phyloP scores from a whole-genome alignment of 2,797 vertebrate genomes.

The Danio aesculapii region DNA sequence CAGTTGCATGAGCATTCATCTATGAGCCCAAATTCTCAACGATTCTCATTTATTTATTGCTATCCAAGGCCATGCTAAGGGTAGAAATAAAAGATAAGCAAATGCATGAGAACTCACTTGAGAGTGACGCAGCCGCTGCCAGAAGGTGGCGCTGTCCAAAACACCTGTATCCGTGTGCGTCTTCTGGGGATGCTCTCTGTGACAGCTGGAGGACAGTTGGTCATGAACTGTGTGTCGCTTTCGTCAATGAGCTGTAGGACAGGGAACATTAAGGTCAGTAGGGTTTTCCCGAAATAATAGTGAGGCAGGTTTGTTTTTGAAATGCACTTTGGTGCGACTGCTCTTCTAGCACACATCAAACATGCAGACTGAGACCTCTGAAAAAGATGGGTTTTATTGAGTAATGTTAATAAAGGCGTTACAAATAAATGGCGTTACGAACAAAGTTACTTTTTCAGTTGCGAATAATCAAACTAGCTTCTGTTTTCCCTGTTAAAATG shows the following conservation, averaged over 20 bases:
- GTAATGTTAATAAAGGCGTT: too few species aligned
- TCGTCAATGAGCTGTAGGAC: conserved; percentile 91
- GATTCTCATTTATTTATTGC: neutral
- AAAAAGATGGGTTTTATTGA: too few species aligned
- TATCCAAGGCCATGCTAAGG: neutral
- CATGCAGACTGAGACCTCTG: too few species aligned
- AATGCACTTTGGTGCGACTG: too few species aligned
- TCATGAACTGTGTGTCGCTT: conserved; percentile 96
- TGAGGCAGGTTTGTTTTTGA: too few species aligned
- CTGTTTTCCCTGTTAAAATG: too few species aligned
- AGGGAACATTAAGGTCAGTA: neutral
- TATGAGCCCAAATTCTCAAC: neutral
- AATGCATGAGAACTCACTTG: conserved; percentile 83
- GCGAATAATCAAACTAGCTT: too few species aligned
- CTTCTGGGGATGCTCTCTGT: conserved; percentile 93
- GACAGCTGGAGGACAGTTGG: conserved; percentile 92
- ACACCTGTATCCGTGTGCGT: conserved; percentile 92
- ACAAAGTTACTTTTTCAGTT: too few species aligned
- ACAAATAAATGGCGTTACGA: too few species aligned
- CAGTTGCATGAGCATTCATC: neutral
- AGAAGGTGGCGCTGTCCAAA: conserved; percentile 90
- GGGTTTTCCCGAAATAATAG: too few species aligned
- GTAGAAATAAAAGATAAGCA: neutral
- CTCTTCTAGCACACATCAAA: too few species aligned
- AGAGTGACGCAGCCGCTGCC: conserved; percentile 92